Evolutionary conservation across 2,888 invertebrate species (phyloP).

Genomic region (Tholera decimalis): DNA sequence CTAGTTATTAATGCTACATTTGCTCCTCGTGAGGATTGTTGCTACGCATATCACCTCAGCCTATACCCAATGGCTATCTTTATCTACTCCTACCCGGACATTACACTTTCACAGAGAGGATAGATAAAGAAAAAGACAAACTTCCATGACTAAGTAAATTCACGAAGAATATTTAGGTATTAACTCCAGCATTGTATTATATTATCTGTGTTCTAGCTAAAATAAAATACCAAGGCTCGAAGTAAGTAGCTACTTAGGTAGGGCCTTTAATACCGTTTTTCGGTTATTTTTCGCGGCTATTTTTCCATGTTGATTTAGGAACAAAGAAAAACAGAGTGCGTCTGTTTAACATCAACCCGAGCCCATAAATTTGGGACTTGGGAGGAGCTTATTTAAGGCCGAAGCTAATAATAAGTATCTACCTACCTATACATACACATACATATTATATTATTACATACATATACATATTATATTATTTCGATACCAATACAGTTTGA

Average conservation of each 20-base stretch:
- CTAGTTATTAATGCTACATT: too few relatives aligned
- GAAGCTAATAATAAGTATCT: too few relatives aligned
- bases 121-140: background rate
- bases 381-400: background rate
- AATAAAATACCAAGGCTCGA: slow-evolving; percentile 9
- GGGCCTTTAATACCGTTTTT: slow-evolving; percentile 4
- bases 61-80: background rate
- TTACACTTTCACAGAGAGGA: background rate
- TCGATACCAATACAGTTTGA: too few relatives aligned
- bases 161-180: background rate
- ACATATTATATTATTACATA: too few relatives aligned
- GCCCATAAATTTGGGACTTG: slow-evolving; percentile 21
- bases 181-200: too few relatives aligned
- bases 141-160: background rate
- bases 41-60: too few relatives aligned
- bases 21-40: background rate
- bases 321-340: slow-evolving; percentile 41
- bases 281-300: slow-evolving; percentile 14
- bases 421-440: too few relatives aligned
- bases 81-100: background rate
- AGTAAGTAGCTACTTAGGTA: background rate
- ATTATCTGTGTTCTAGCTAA: too few relatives aligned
- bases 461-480: too few relatives aligned
- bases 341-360: slow-evolving; percentile 42
- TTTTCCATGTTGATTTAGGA: slow-evolving; percentile 42